Conservation (phyloP, 2,888 invertebrate species). For the Pseudoips prasinana region DNA sequence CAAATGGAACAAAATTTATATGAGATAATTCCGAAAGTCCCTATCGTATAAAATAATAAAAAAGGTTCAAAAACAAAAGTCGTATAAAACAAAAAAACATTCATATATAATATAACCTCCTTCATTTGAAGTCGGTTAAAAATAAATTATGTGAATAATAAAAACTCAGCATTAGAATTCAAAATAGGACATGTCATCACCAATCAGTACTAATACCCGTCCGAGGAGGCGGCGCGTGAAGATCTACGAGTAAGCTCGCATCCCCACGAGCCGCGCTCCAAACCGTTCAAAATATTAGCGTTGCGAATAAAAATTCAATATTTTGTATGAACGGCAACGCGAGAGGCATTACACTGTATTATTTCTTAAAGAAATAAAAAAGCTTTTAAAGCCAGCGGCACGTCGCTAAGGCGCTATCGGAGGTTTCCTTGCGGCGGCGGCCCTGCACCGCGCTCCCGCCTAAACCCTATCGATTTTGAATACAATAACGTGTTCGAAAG, state of each 20-base stretch:
- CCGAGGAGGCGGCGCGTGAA: slow-evolving; percentile 57
- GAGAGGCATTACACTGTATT: slow-evolving; percentile 71
- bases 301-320: slow-evolving; percentile 73
- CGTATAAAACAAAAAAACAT: no score
- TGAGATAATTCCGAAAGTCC: no score
- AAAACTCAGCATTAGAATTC: slow-evolving; percentile 17
- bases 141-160: background rate
- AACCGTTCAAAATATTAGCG: slow-evolving; percentile 60
- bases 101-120: no score
- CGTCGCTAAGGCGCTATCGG: slow-evolving; percentile 65
- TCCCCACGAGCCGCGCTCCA: slow-evolving; percentile 45
- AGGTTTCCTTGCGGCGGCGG: slow-evolving; percentile 48
- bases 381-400: slow-evolving; percentile 77
- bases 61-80: no score
- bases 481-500: slow-evolving; percentile 21
- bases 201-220: slow-evolving; percentile 57
- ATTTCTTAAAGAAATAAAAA: slow-evolving; percentile 74
- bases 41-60: no score
- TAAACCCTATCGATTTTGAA: slow-evolving; percentile 70
- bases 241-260: slow-evolving; percentile 66
- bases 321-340: slow-evolving; percentile 64
- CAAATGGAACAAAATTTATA: no score
- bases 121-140: no score
- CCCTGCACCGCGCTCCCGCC: slow-evolving; percentile 46
- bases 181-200: slow-evolving; percentile 46